These are phyloP conservation scores for Trissolcus japonicus DNA, from an alignment of 2,888 invertebrate species.

Conservation along the genomic window DNA sequence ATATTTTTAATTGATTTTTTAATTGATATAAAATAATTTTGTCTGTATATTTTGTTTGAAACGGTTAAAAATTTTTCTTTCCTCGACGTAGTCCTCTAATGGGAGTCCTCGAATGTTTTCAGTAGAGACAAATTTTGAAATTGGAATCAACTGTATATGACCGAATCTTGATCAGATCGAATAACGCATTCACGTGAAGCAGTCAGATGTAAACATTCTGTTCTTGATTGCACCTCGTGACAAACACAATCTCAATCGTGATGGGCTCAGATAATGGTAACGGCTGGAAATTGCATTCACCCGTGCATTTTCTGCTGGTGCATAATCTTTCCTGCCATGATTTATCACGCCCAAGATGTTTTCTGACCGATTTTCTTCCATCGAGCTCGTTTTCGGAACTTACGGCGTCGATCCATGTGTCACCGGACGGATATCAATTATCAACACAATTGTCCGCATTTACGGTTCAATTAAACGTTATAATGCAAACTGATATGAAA, in stretches of 20 bases:
- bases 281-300: constrained; percentile 49
- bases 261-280: constrained; percentile 47
- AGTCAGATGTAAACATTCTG: constrained; percentile 49
- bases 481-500: neutral
- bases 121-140: neutral
- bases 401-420: constrained; percentile 21
- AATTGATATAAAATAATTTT: neutral
- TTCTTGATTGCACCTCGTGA: constrained; percentile 53
- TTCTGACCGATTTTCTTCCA: constrained; percentile 40
- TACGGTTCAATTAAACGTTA: constrained; percentile 32
- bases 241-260: constrained; percentile 52
- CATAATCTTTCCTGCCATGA: constrained; percentile 40
- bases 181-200: constrained; percentile 31
- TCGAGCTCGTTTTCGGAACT: constrained; percentile 29
- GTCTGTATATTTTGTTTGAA: neutral
- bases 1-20: neutral
- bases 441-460: constrained; percentile 27
- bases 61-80: neutral
- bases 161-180: constrained; percentile 40
- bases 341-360: constrained; percentile 42
- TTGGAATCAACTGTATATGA: constrained; percentile 2
- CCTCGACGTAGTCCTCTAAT: too few relatives aligned
- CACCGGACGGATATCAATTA: constrained; percentile 39
- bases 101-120: neutral
- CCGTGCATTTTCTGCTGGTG: constrained; percentile 40